Conservation (phyloP, 2,113 vertebrate species). For the Burhinus oedicnemus region DNA sequence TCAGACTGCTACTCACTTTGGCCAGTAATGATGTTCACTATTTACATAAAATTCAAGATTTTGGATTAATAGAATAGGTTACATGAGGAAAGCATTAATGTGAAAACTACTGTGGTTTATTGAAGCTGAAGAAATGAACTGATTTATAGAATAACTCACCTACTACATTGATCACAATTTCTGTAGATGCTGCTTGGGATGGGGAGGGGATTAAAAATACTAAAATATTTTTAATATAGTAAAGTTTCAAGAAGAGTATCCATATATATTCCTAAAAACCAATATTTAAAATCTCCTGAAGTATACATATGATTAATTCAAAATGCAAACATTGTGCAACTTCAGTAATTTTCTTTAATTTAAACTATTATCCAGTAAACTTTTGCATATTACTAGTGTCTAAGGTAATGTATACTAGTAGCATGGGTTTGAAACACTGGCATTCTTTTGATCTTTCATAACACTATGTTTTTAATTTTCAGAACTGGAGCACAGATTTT, state of each 20-base stretch:
- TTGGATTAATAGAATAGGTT: constrained; percentile 32
- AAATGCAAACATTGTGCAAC: background rate
- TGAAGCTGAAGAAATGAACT: constrained; percentile 33
- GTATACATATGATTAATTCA: background rate
- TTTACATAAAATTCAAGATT: constrained; percentile 1
- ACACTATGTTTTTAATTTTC: no score
- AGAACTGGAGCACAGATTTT: no score
- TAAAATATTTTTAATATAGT: constrained; percentile 54
- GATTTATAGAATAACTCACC: constrained; percentile 46
- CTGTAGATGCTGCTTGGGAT: constrained; percentile 24
- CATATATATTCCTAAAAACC: background rate
- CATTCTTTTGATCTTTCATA: no score
- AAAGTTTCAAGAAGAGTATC: constrained; percentile 1
- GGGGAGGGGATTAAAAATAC: constrained; percentile 1
- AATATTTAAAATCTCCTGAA: constrained; percentile 30
- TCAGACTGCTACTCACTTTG: background rate
- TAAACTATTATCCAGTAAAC: no score
- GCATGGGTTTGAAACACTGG: no score
- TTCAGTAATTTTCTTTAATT: background rate
- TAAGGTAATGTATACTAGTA: no score
- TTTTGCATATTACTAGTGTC: no score
- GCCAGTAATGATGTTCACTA: constrained; percentile 29
- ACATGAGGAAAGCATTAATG: constrained; percentile 45
- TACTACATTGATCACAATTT: background rate
- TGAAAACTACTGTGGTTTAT: constrained; percentile 17